phyloP scores from a whole-genome alignment of 1,140 invertebrate species.

The Drosophila serrata region DNA sequence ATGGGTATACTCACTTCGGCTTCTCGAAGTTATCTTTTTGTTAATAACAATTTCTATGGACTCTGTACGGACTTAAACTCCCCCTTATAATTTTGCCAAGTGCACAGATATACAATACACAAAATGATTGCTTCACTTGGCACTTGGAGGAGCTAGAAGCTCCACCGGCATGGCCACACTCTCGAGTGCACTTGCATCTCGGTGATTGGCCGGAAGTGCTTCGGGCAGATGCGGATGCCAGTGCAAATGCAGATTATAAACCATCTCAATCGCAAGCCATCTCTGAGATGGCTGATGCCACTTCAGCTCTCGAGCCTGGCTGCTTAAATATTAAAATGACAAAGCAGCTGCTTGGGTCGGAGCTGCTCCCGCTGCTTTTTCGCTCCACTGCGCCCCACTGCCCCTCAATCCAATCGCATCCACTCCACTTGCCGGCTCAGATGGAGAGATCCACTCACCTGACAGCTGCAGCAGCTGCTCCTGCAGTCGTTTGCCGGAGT shows the following conservation, averaged over 20 bases:
- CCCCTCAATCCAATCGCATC: conserved; percentile 24
- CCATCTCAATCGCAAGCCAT: conserved; percentile 29
- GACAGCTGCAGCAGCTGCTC: conserved; percentile 87
- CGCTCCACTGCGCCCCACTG: conserved; percentile 13
- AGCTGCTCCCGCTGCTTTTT: background rate
- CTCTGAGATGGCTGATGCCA: conserved; percentile 26
- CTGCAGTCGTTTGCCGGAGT: conserved; percentile 87
- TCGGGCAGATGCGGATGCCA: conserved; percentile 36
- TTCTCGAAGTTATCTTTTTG: no score
- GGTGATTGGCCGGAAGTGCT: conserved; percentile 66
- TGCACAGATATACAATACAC: conserved; percentile 44
- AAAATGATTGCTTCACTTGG: conserved; percentile 53
- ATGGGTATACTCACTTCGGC: no score
- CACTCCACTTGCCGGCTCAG: background rate
- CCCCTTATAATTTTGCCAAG: background rate
- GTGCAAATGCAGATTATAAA: conserved; percentile 51
- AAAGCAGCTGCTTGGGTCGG: conserved; percentile 22
- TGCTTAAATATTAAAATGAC: conserved; percentile 79
- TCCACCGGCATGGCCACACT: conserved; percentile 60
- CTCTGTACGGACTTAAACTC: background rate
- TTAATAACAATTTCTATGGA: background rate
- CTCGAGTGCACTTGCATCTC: conserved; percentile 60
- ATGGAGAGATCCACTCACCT: conserved; percentile 84
- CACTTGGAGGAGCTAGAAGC: conserved; percentile 26
- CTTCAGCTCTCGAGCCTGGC: conserved; percentile 44